Evolutionary conservation across 2,888 invertebrate species (phyloP), one percentile per base, ranked within the genome.

Genomic region (Emmelina monodactyla): DNA sequence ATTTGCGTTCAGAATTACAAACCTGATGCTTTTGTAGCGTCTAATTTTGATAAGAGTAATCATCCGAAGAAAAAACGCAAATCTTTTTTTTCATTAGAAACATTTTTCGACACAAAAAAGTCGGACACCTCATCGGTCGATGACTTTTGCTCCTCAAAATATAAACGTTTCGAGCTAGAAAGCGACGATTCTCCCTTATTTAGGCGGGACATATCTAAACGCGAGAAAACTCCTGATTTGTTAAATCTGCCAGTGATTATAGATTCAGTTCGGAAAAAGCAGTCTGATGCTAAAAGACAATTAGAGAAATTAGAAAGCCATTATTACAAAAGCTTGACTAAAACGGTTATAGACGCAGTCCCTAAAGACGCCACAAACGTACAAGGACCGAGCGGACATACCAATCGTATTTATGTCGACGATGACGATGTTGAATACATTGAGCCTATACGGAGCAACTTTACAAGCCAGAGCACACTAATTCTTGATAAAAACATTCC

Each of bases 371-470:
- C 79, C 1, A 76, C 67, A 0, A 58, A 71, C 51, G 43, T 58
- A 50, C 70, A 75, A 64, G 71, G 76, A 7, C 53, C 67, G 9
- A 78, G 72, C 57, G 73, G 72, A 41, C 64, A 68, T 62, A 53
- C 65, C 51, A 70, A 71, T 47, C 63, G 64, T 43, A 45, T 67
- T 45, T 71, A 50, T 40, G 47, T 59, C 33, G 68, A 73, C 38
- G 78, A 78, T 31, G 75, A 78, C 39, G 79, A 80, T 33, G 75
- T 76, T 2, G 78, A 80, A 58, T 81, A 81, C 41, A 78, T 80
- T 43, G 81, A 81, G 45, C 81, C 81, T n/a, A 71, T 81, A 44
- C 58, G 66, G 28, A 80, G 80, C 37, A 78, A 68, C 42, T 78
- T 76, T 39, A 78, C 79, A 7, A 78, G 78, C 47, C 78, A 80